Percentiles rank a stretch among this genome's conserved stretches.
Evolutionary conservation across 2,888 invertebrate species (phyloP).

Genomic region (Calameuta idolon): DNA sequence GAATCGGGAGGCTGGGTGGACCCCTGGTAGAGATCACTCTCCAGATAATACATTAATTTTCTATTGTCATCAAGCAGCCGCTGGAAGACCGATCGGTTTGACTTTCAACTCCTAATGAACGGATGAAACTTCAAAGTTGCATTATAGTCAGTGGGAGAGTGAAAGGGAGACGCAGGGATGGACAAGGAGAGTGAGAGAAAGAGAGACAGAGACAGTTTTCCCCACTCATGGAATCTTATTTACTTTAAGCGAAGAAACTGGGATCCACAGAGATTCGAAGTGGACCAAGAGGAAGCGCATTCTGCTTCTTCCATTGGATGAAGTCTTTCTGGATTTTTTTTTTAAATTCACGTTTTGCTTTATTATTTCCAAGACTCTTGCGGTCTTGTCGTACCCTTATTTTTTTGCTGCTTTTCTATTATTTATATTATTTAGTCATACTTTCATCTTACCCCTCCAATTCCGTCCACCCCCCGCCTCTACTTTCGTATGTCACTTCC

Average conservation of each 20-base stretch:
- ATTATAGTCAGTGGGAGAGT: background rate
- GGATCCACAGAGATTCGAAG: background rate
- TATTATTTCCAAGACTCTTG: background rate
- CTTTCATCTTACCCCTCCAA: background rate
- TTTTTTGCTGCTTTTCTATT: background rate
- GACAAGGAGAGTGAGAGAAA: background rate
- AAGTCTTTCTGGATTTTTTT: background rate
- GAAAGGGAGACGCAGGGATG: background rate
- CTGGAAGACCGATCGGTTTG: slow-evolving; percentile 47
- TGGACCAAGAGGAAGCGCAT: background rate
- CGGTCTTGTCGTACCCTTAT: background rate
- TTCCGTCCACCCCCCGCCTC: background rate
- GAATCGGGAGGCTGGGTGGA: slow-evolving; percentile 27
- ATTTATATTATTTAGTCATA: background rate
- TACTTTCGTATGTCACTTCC: background rate
- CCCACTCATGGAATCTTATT: background rate
- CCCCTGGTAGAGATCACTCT: slow-evolving; percentile 47
- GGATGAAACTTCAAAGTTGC: slow-evolving; percentile 29
- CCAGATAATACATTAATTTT: slow-evolving; percentile 63
- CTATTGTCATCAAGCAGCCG: slow-evolving; percentile 51
- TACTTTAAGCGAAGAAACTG: background rate
- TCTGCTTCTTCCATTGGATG: background rate
- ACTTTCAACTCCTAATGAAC: slow-evolving; percentile 17
- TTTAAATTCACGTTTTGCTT: background rate
- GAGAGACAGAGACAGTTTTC: background rate